phyloP scores from a whole-genome alignment of 2,797 vertebrate species.

The Gobionotothen gibberifrons region DNA sequence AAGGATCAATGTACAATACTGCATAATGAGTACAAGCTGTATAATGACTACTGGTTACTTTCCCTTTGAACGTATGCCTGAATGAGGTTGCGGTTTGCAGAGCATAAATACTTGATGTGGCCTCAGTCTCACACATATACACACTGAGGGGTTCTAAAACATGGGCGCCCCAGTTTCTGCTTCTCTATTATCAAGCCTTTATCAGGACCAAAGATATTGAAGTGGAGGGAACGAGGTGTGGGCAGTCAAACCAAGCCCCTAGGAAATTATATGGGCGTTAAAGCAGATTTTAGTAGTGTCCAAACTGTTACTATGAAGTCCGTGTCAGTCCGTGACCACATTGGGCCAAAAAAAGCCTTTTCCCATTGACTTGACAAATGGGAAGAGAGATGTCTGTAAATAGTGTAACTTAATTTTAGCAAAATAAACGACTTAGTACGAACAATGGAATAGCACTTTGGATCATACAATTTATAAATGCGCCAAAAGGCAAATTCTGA shows the following conservation, averaged over 20 bases:
- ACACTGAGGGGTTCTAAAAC: conserved; percentile 31
- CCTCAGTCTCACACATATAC: conserved; percentile 38
- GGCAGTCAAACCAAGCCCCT: background rate
- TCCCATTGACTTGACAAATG: too few relatives aligned
- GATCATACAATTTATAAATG: too few relatives aligned
- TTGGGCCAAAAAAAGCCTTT: too few relatives aligned
- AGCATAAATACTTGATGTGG: conserved; percentile 72
- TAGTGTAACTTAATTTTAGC: too few relatives aligned
- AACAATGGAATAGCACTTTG: too few relatives aligned
- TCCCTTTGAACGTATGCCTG: conserved; percentile 52
- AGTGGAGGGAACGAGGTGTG: conserved; percentile 13
- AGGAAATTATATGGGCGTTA: too few relatives aligned
- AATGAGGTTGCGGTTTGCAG: conserved; percentile 60
- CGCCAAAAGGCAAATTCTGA: too few relatives aligned
- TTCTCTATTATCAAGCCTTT: conserved; percentile 29
- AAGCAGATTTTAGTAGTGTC: too few relatives aligned
- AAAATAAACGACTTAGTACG: too few relatives aligned
- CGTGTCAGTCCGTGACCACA: too few relatives aligned
- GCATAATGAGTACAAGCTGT: conserved; percentile 64
- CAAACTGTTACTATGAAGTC: too few relatives aligned
- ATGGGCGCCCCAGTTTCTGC: conserved; percentile 53
- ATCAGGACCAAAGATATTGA: conserved; percentile 14
- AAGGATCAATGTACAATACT: conserved; percentile 55
- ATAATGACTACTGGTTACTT: conserved; percentile 56
- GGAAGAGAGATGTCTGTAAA: too few relatives aligned